Percentiles rank a stretch among this genome's conserved stretches.
phyloP scores from a whole-genome alignment of 2,797 vertebrate genomes.

The Adelosebastes latens region DNA sequence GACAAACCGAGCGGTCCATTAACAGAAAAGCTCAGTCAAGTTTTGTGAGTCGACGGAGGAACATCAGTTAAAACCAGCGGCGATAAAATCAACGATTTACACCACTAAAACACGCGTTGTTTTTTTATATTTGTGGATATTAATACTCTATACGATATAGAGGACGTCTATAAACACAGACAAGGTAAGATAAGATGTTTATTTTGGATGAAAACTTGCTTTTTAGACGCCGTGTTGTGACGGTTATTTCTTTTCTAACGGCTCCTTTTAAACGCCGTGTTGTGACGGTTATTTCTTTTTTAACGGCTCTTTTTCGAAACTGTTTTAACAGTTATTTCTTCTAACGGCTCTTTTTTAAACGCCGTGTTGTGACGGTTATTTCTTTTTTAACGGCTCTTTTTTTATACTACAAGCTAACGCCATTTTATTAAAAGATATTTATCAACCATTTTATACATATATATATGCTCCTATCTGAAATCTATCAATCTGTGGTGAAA shows the following conservation, averaged over 20 bases:
- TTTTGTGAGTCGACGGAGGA: slow-evolving; percentile 71
- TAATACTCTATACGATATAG: slow-evolving; percentile 8
- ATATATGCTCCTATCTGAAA: too few relatives aligned
- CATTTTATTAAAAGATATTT: slow-evolving; percentile 79
- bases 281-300: too few relatives aligned
- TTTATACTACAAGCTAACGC: slow-evolving; percentile 64
- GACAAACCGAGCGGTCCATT: slow-evolving; percentile 74
- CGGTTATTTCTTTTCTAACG: slow-evolving; percentile 6
- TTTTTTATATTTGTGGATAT: slow-evolving; percentile 64
- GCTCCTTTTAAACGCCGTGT: not conserved
- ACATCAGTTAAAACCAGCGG: too few relatives aligned
- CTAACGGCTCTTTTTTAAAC: too few relatives aligned
- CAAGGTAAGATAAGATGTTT: slow-evolving; percentile 67
- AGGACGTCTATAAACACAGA: slow-evolving; percentile 18
- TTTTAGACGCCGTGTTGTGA: not conserved
- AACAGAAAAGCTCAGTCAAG: slow-evolving; percentile 82
- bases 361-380: not conserved
- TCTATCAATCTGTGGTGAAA: not conserved
- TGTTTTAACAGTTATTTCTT: too few relatives aligned
- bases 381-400: not conserved
- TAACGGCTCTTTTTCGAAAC: too few relatives aligned
- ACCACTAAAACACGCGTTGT: slow-evolving; percentile 21
- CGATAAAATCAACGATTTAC: not conserved
- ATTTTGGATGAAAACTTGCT: not conserved
- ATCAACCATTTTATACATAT: not conserved